Evolutionary conservation across 92 coral and sea anemone species (phyloP), one percentile per base, ranked within the genome.

Genomic region (Porites cylindrica): DNA sequence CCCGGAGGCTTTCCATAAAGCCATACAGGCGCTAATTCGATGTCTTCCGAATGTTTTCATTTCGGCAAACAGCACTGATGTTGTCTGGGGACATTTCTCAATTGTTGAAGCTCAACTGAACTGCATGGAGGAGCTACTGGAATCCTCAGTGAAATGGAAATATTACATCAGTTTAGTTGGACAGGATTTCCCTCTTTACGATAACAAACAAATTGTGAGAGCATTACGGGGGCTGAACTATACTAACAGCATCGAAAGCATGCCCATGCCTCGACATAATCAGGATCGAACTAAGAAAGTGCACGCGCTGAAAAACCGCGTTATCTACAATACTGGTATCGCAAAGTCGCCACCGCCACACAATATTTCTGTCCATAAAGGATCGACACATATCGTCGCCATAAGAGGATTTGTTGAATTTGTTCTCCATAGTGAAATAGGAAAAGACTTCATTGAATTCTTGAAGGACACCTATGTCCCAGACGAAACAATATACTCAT

Each of bases 161-260:
- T 93, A 93, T 75, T 87, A 86, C 18, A 93, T 90, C 68, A 93
- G 74, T 69, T 13, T 93, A 38, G 47, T 89, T 38, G 96, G 96
- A 65, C 96, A 93, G 74, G 96, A 93, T 32, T 88, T 93, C 81
- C 96, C 96, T 10, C 82, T 93, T 43, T 86, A 83, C 70, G 88
- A 92, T 3, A 93, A 93, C 60, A 82, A 69, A 4, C 88, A 91
- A 50, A 76, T 93, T 56, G 96, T 93, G 38, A 79, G 32, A 64
- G 89, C 82, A 38, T 78, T 93, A 24, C 75, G 61, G 26, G 80
- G 17, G 43, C 92, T 82, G 50, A 76, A 87, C 23, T 80, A 89
- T 26, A 54, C 50, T 8, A 93, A 91, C 66, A 74, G 76, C 66
- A 75, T 92, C 3, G 89, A 88, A 32, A 84, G 84, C 29, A 10